These are phyloP conservation scores for Naja naja DNA, from an alignment of 2,113 vertebrate genomes.

Conservation along the genomic window DNA sequence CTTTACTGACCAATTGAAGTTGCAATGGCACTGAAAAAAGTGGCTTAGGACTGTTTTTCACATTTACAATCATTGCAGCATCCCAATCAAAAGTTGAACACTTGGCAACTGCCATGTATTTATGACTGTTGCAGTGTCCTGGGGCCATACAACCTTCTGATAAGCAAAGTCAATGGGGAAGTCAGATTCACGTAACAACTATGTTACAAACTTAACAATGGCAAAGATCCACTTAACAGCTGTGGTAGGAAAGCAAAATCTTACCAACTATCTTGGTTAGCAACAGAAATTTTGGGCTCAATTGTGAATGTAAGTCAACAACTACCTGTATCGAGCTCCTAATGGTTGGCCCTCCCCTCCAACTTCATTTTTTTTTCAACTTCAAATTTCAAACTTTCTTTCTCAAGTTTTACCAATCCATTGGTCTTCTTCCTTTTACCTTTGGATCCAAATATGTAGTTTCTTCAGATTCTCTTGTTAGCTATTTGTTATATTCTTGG, in stretches of 20 bases:
- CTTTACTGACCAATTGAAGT: neutral
- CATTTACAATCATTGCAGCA: neutral
- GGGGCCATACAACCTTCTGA: no score
- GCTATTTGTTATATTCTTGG: neutral
- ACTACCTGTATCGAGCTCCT: neutral
- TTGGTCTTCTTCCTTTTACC: neutral
- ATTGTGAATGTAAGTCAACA: no score
- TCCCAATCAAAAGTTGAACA: neutral
- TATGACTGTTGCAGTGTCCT: neutral
- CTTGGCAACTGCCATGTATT: neutral
- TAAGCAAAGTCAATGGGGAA: neutral
- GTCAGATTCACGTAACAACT: neutral
- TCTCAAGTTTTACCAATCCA: neutral
- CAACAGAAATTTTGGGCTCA: no score
- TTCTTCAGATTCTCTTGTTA: neutral
- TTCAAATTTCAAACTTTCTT: neutral
- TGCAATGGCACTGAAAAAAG: neutral
- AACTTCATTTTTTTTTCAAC: neutral
- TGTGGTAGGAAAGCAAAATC: neutral
- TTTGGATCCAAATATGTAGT: neutral
- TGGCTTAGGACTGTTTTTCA: neutral
- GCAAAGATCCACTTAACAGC: neutral
- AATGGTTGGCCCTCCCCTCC: neutral
- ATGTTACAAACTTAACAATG: neutral
- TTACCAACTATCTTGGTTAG: no score